phyloP scores from a whole-genome alignment of 2,797 vertebrate genomes.

The Falco rusticolus region DNA sequence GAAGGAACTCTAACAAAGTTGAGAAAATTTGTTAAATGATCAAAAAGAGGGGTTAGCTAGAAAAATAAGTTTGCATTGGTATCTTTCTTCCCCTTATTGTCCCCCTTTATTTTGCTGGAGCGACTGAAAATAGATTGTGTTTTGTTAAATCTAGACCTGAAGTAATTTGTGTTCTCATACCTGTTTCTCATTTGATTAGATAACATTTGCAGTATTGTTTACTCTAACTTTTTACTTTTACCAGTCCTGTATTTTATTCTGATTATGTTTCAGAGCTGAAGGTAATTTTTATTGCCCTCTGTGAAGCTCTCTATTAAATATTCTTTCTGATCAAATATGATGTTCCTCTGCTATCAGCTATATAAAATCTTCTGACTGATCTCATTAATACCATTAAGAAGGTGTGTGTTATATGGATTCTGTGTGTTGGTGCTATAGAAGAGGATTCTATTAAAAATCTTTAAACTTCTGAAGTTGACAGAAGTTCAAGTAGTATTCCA shows the following conservation, averaged over 20 bases:
- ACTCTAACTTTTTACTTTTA: not conserved
- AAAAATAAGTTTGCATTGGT: not conserved
- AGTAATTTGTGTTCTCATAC: not conserved
- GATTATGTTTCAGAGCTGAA: not conserved
- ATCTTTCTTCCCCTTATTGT: not conserved
- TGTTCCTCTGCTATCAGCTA: not conserved
- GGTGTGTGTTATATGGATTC: not conserved
- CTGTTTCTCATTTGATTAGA: not conserved
- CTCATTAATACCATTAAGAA: not conserved
- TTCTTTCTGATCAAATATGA: not conserved
- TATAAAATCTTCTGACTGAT: not conserved
- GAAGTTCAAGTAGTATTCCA: not conserved
- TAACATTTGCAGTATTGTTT: not conserved
- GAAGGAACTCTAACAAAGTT: not conserved
- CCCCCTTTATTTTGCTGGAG: not conserved
- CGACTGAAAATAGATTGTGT: not conserved
- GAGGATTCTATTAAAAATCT: not conserved
- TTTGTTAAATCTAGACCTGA: not conserved
- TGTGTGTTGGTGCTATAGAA: not conserved
- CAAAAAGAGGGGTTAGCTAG: not conserved
- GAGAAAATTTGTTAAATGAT: not conserved
- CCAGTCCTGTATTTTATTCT: not conserved
- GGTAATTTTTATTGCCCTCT: not conserved
- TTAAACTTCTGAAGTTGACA: not conserved
- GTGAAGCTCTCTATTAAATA: not conserved